Evolutionary conservation across 2,888 invertebrate species (phyloP), one percentile per base, ranked within the genome.

Genomic region (Abscondita cerata): DNA sequence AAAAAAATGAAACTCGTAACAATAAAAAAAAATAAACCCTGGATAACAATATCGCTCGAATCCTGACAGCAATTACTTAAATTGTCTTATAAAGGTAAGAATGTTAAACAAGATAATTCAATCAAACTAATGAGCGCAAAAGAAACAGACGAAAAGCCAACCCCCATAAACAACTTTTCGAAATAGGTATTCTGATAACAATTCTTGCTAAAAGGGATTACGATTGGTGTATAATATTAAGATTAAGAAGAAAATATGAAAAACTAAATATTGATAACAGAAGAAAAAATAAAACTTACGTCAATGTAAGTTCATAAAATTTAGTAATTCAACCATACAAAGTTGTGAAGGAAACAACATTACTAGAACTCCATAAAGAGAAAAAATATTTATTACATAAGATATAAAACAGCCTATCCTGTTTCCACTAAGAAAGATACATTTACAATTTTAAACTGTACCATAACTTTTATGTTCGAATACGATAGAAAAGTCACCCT

Each of bases 391-490:
- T 68, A 66, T n/a, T 62, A 68, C 65, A 63, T 67, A 58, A 66
- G 62, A 62, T 65, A 68, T 67, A 68, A 68, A 68, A 68, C 68
- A 60, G 69, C 68, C 68, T 67, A 62, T 62, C 62, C 64, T 44
- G 59, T 59, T 64, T 53, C 64, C 64, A 60, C 59, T 64, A 67
- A 68, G 68, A 68, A 67, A 67, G 66, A 60, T 60, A 69, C 63
- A 64, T 64, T 66, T 70, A 68, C 70, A 70, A 70, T 70, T 71
- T 70, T 69, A 69, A 71, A 71, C 68, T 65, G 68, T 67, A 70
- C 68, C 71, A 71, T 71, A 71, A 71, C 68, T 70, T 71, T 71
- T 71, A 71, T 68, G 66, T 64, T 65, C 68, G 52, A 57, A 68
- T 58, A 68, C 71, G 71, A 66, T 54, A 60, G 52, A 63, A 59